Evolutionary conservation across 2,797 vertebrate genomes (phyloP), one percentile per base, ranked within the genome.

Genomic region (Ataeniobius toweri): DNA sequence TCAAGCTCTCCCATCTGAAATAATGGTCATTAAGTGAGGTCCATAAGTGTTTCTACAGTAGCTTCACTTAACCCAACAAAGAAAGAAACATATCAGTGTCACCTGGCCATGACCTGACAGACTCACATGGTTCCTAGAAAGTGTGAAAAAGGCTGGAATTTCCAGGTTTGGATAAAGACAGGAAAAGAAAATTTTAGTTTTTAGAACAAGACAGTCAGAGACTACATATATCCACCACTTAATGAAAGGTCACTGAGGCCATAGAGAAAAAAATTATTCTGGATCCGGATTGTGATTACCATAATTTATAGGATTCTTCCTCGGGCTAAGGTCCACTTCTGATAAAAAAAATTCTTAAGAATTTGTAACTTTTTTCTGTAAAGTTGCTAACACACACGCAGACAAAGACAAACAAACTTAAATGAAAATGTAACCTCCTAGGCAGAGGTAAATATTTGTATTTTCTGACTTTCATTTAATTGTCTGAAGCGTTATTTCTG

Each of bases 1-100:
- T 75, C 89, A 89, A 79, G 79, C 67, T 65, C 71, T 82, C 82
- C 84, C 80, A 48, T 84, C 80, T 76, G 65, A 84, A 89, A 89
- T 81, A 73, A 70, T 82, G 73, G 87, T 88, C 87, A 91, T 92
- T 89, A 92, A 86, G 85, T 85, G 78, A 78, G 82, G 85, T 76
- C 81, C 13, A 13, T 26, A 71, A 70, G 22, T 1, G 44, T 76
- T 44, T 63, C 65, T 74, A 74, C 63, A 58, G n/a, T 8, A 0
- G 28, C 65, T 85, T 73, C 75, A 59, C 80, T 67, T 55, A n/a
- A 78, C 61, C 76, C 84, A 86, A 81, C 69, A 81, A 13, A 1
- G 13, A 58, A 0, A 9, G 48, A 24, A 50, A 55, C 67, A 79
- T 73, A 73, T 82, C 39, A 68, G 83, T 24, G 84, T 73, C 74